phyloP scores from a whole-genome alignment of 2,797 vertebrate genomes.

The Potorous gilbertii region DNA sequence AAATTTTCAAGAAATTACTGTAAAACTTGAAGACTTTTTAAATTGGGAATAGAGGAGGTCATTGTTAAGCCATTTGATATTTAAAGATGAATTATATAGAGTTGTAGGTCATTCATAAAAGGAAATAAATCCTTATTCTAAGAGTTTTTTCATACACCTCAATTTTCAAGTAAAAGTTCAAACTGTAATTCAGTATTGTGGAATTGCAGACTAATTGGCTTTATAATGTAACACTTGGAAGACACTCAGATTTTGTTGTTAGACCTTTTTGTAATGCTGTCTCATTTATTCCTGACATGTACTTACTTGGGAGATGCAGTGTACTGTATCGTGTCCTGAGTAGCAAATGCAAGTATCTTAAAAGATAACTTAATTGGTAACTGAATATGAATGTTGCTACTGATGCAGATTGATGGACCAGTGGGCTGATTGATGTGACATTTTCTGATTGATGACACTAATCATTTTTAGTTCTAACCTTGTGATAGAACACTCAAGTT shows the following conservation, averaged over 20 bases:
- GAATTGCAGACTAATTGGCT: conserved; percentile 4
- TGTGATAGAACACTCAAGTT: neutral
- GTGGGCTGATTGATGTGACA: conserved; percentile 31
- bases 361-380: conserved; percentile 15
- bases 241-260: conserved; percentile 7
- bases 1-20: neutral
- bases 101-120: neutral
- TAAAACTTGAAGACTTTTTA: neutral
- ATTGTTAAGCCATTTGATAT: neutral
- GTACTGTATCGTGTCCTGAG: neutral
- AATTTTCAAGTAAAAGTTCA: neutral
- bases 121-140: neutral
- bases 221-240: neutral
- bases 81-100: neutral
- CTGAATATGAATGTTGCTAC: neutral
- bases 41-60: neutral
- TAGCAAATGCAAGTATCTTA: conserved; percentile 25
- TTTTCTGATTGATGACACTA: conserved; percentile 27
- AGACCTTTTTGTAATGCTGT: neutral
- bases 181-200: neutral
- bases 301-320: neutral
- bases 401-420: conserved; percentile 29
- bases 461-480: conserved; percentile 39
- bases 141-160: neutral
- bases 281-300: conserved; percentile 7